A percentile compares a stretch with the other conserved stretches of the same genome.
phyloP scores from a whole-genome alignment of 2,797 vertebrate species.

The Potorous gilbertii region DNA sequence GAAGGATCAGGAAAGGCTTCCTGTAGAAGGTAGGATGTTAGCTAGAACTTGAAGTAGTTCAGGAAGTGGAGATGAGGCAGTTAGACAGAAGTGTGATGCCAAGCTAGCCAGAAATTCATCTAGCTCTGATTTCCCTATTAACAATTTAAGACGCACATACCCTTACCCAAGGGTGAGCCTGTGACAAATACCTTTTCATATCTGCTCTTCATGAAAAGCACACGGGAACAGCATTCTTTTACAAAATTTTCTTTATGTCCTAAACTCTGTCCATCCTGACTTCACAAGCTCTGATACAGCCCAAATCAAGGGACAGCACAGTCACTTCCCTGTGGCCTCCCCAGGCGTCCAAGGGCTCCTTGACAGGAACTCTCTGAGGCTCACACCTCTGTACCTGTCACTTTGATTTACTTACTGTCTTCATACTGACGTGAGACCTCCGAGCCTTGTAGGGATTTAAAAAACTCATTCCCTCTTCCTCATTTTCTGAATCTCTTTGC shows the following conservation, averaged over 20 bases:
- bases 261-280: background rate
- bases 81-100: background rate
- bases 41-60: background rate
- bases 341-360: background rate
- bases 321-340: slow-evolving; percentile 19
- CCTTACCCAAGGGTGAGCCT: background rate
- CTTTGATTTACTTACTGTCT: slow-evolving; percentile 56
- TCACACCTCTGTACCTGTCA: slow-evolving; percentile 22
- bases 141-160: background rate
- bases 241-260: background rate
- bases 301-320: background rate
- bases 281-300: background rate
- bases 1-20: background rate
- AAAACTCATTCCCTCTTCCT: slow-evolving; percentile 42
- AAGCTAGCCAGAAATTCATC: background rate
- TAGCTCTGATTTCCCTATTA: background rate
- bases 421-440: background rate
- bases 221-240: background rate
- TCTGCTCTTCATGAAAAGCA: slow-evolving; percentile 13
- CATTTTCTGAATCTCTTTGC: background rate
- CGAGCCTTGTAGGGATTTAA: background rate
- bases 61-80: background rate
- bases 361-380: background rate
- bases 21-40: background rate
- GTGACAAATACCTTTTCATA: background rate